Conservation (phyloP, 2,888 invertebrate species). For the Acrobasis consociella region DNA sequence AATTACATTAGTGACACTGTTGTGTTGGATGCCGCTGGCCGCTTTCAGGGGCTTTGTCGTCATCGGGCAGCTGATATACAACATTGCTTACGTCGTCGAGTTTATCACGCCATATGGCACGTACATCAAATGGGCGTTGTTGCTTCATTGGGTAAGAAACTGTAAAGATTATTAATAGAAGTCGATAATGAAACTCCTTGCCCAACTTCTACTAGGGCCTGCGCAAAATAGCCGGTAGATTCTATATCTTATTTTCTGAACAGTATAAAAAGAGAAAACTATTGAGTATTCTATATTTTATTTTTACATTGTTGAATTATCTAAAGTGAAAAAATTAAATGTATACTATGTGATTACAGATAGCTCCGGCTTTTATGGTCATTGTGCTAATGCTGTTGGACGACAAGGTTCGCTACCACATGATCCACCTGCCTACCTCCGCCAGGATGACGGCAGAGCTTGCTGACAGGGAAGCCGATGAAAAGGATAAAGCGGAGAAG, state of each 20-base stretch:
- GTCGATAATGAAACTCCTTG: no score
- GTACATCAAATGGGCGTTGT: conserved; percentile 52
- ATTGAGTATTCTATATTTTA: no score
- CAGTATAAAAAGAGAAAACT: no score
- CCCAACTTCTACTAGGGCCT: no score
- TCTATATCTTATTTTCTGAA: no score
- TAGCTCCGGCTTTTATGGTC: conserved; percentile 1
- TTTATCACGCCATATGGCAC: conserved; percentile 43
- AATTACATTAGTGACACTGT: conserved; percentile 53
- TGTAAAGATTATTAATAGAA: neutral
- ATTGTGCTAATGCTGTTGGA: neutral
- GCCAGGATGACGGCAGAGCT: neutral
- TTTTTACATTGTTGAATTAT: no score
- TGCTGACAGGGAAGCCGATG: conserved; percentile 22
- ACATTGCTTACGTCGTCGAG: conserved; percentile 35
- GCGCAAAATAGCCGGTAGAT: no score
- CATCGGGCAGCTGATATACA: conserved; percentile 44
- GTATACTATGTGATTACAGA: neutral
- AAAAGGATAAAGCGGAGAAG: neutral
- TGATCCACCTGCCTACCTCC: neutral
- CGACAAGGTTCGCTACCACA: neutral
- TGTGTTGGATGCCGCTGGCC: conserved; percentile 69
- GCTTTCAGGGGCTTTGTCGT: conserved; percentile 59
- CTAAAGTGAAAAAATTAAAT: neutral
- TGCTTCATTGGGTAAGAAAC: conserved; percentile 56